Evolutionary conservation across 2,797 vertebrate genomes (phyloP).

Genomic region (Hephaestus fuliginosus): DNA sequence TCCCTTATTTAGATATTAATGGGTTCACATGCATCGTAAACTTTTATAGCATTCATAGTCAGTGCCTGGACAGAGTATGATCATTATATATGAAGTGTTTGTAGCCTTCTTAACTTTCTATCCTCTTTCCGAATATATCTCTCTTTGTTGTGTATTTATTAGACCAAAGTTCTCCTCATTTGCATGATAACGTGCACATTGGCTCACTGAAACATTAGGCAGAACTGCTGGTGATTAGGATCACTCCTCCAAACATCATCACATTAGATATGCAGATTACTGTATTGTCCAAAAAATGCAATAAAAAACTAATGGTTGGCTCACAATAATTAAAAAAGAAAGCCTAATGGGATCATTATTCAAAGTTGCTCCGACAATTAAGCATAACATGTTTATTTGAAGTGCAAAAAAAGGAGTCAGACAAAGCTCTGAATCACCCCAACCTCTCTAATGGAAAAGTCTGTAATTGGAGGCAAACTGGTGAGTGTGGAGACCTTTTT

Average conservation of each 20-base stretch:
- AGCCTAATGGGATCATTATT: slow-evolving; percentile 69
- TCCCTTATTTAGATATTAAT: slow-evolving; percentile 69
- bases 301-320: slow-evolving; percentile 57
- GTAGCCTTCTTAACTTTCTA: slow-evolving; percentile 19
- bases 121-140: slow-evolving; percentile 10
- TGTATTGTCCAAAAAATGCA: slow-evolving; percentile 24
- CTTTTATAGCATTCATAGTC: slow-evolving; percentile 30
- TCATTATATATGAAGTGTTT: slow-evolving; percentile 37
- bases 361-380: slow-evolving; percentile 65
- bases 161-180: slow-evolving; percentile 45
- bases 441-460: slow-evolving; percentile 35
- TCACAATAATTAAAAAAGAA: slow-evolving; percentile 54
- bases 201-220: slow-evolving; percentile 37
- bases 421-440: slow-evolving; percentile 36
- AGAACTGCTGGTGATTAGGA: slow-evolving; percentile 49
- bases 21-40: slow-evolving; percentile 55
- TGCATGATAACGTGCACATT: slow-evolving; percentile 39
- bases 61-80: slow-evolving; percentile 12
- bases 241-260: slow-evolving; percentile 49
- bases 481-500: slow-evolving; percentile 25
- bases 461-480: slow-evolving; percentile 39
- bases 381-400: slow-evolving; percentile 64
- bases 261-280: slow-evolving; percentile 65
- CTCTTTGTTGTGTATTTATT: slow-evolving; percentile 35
- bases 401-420: slow-evolving; percentile 35